Conservation (phyloP, 2,888 invertebrate genomes). For the Microdon myrmicae region DNA sequence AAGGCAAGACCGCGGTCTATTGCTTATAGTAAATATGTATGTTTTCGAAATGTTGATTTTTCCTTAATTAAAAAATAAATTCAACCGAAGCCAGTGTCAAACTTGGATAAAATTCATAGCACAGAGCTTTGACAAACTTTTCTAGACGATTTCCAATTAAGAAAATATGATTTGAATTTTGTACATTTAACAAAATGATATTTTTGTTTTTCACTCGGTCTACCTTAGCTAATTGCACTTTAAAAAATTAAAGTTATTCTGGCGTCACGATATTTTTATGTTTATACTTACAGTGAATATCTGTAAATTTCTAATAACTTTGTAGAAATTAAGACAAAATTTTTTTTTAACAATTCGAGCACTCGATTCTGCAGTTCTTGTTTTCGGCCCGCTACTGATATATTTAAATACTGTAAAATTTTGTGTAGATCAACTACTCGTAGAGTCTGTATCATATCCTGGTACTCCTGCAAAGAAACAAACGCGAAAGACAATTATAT, state of each 20-base stretch:
- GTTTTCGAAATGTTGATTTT: too few species aligned
- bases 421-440: slow-evolving; percentile 87
- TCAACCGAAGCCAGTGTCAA: too few species aligned
- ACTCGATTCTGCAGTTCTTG: slow-evolving; percentile 81
- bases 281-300: slow-evolving; percentile 59
- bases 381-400: slow-evolving; percentile 83
- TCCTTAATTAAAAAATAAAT: too few species aligned
- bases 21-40: too few species aligned
- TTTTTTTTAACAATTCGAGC: slow-evolving; percentile 75
- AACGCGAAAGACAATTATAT: background rate
- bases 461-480: slow-evolving; percentile 61
- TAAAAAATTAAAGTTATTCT: too few species aligned
- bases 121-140: background rate
- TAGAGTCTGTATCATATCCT: slow-evolving; percentile 70
- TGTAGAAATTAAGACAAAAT: slow-evolving; percentile 70
- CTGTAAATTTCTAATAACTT: slow-evolving; percentile 71
- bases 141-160: background rate
- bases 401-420: slow-evolving; percentile 81
- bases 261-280: background rate
- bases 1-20: too few species aligned
- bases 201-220: too few species aligned
- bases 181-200: too few species aligned
- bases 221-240: too few species aligned
- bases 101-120: too few species aligned
- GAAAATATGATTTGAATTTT: too few species aligned